phyloP scores from a whole-genome alignment of 2,888 invertebrate genomes.

The Dicycla oo region DNA sequence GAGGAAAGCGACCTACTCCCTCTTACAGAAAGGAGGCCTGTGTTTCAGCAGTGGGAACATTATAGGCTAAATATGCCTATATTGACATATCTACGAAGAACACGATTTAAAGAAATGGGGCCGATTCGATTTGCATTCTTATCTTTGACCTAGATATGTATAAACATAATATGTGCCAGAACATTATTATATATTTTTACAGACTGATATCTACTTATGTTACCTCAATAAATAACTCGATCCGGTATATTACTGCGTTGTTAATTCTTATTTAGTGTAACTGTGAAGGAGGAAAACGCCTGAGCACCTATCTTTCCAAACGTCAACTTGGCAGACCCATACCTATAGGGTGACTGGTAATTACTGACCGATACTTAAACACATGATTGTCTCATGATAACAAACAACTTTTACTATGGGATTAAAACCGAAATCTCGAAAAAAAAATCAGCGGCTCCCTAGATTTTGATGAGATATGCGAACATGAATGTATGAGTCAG shows the following conservation, averaged over 20 bases:
- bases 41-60: too few relatives aligned
- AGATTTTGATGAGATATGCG: too few relatives aligned
- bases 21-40: too few relatives aligned
- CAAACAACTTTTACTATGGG: too few relatives aligned
- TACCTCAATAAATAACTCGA: conserved; percentile 21
- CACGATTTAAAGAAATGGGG: conserved; percentile 32
- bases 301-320: not conserved
- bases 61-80: too few relatives aligned
- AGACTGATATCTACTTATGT: conserved; percentile 21
- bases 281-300: not conserved
- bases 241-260: conserved; percentile 7
- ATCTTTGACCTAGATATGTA: conserved; percentile 57
- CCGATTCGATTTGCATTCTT: conserved; percentile 43
- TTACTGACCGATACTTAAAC: too few relatives aligned
- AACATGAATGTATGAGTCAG: too few relatives aligned
- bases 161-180: conserved; percentile 38
- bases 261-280: not conserved
- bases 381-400: too few relatives aligned
- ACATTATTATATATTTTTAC: conserved; percentile 51
- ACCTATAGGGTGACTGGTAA: too few relatives aligned
- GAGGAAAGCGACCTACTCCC: too few relatives aligned
- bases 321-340: not conserved
- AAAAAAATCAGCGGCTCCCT: too few relatives aligned
- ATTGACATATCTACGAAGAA: conserved; percentile 12
- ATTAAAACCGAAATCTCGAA: too few relatives aligned